Evolutionary conservation across 2,797 vertebrate genomes (phyloP), one percentile per base, ranked within the genome.

Genomic region (Chelmon rostratus): DNA sequence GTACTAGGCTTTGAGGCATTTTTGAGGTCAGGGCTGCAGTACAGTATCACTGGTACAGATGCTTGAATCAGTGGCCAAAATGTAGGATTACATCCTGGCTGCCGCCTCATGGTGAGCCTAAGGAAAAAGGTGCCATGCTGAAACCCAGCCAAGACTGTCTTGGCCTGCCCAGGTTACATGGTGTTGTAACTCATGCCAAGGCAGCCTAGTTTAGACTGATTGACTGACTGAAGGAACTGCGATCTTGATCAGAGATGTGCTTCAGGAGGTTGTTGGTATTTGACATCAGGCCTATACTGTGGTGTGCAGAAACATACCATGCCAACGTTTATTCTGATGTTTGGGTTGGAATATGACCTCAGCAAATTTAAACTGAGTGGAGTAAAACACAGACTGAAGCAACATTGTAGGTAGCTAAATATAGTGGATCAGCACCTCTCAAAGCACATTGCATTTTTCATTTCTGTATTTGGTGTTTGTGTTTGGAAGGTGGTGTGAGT

Each of bases 21-120:
- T 56, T 2, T 37, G 59, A 37, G 59, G 59, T 64, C 33, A 57
- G 19, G 38, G 58, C 58, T 31, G 28, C 28, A 31, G 28, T 57
- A 7, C 21, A 35, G 12, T 25, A 19, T 53, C 56, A 28, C 13
- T 28, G 15, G 49, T 12, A 23, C 38, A 47, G 35, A 40, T 40
- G 52, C 23, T 63, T 18, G 4, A 58, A n/a, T 69, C 64, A 23
- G 23, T n/a, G 21, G 61, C 28, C 50, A 70, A 57, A 74, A 71
- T 56, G 21, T 57, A 28, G 23, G 69, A 46, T 74, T 53, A 59
- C 8, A 25, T 25, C 19, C 8, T 18, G 3, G 11, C 11, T 42
- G 16, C 9, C 58, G 25, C 38, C 7, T 53, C 15, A 23, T 3
- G 12, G 2, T 21, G 1, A 12, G 37, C 47, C 33, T n/a, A 66